Conservation (phyloP, 2,113 vertebrate genomes). For the Peromyscus maniculatus region DNA sequence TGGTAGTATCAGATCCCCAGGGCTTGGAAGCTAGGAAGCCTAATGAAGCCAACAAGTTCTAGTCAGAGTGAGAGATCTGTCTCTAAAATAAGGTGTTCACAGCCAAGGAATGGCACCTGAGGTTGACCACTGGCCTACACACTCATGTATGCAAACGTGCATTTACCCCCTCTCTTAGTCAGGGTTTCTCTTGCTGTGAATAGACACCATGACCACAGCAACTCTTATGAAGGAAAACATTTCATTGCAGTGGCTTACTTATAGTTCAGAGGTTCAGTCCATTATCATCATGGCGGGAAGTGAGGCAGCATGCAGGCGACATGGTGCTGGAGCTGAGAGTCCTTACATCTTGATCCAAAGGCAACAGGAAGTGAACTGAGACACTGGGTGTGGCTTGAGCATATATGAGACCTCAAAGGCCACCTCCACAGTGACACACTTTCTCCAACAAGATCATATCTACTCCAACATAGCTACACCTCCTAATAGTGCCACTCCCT, state of each 20-base stretch:
- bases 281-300: not conserved
- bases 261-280: not conserved
- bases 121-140: not conserved
- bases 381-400: not conserved
- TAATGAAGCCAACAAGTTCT: not conserved
- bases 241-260: not conserved
- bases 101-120: not conserved
- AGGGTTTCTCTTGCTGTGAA: not conserved
- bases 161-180: not conserved
- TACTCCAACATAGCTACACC: not conserved
- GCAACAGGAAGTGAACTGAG: not conserved
- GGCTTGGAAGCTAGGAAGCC: not conserved
- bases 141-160: not conserved
- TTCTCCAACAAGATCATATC: not conserved
- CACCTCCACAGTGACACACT: not conserved
- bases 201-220: not conserved
- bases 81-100: not conserved
- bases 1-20: not conserved
- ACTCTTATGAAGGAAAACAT: not conserved
- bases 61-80: not conserved
- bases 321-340: not conserved
- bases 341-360: not conserved
- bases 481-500: not conserved
- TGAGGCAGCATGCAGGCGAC: not conserved
- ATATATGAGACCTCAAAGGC: not conserved